phyloP scores from a whole-genome alignment of 1,140 invertebrate genomes.

The Lepidurus packardi region DNA sequence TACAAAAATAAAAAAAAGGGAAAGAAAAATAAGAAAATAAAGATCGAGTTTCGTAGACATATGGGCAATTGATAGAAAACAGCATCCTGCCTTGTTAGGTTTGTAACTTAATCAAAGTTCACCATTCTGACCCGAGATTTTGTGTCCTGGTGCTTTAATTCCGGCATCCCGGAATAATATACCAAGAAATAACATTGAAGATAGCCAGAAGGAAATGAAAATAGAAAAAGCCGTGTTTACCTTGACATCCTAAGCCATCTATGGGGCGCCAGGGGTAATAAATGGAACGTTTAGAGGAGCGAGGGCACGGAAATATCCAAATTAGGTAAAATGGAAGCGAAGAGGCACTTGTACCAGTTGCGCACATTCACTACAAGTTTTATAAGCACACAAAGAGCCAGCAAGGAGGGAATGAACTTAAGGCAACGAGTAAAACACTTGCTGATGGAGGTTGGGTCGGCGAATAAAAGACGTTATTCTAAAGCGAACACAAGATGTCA shows the following conservation, averaged over 20 bases:
- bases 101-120: neutral
- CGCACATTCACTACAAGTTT: neutral
- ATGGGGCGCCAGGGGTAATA: neutral
- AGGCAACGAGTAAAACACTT: neutral
- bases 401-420: neutral
- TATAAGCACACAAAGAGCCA: neutral
- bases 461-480: neutral
- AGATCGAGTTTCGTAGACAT: slow-evolving; percentile 9
- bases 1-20: neutral
- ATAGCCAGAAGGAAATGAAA: neutral
- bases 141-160: neutral
- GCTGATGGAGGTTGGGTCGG: neutral
- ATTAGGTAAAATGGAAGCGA: slow-evolving; percentile 10
- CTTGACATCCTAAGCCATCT: slow-evolving; percentile 3
- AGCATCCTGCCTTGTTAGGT: neutral
- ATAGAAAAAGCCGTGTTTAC: neutral
- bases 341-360: neutral
- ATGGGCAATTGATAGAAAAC: slow-evolving; percentile 15
- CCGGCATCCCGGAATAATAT: neutral
- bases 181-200: neutral
- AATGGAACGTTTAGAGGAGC: neutral
- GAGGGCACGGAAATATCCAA: neutral
- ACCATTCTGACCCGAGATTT: neutral
- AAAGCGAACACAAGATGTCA: neutral
- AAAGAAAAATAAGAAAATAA: neutral